Base-by-base conservation (phyloP, 1,140 invertebrate species). In the Solen grandis region DNA sequence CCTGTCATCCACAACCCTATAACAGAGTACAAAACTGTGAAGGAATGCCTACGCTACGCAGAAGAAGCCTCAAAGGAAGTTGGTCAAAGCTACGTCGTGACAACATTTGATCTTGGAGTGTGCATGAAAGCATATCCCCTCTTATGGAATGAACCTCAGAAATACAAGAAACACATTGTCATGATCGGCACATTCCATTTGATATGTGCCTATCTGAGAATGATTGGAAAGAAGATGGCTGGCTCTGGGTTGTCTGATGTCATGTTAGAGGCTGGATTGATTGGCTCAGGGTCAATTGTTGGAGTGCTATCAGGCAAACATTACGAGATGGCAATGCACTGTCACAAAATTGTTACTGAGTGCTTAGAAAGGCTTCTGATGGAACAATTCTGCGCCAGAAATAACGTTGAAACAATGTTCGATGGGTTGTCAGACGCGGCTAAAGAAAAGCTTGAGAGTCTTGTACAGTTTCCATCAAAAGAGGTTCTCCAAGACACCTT, bases 71-170 rank as follows among this genome's bases (percentile, higher is more conserved):
- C 73, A 27, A 52, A 50, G 52, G 60, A 84, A 50, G 75, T 87
- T 75, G 77, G 65, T 29, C 82, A 83, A 54, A 33, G 69, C 14
- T 85, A 84, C 50, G 81, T 75, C 5, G 25, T 83, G 19, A 78
- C 77, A 50, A 84, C 84, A 27, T 86, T 83, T 76, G 86, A 83
- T 62, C 55, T 84, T 19, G 82, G 84, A 3, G 82, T 82, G 16
- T 87, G 84, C 72, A 83, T 84, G 81, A 85, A 86, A 68, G 84
- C 84, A 10, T 73, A 72, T 33, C 83, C 83, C 1, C 16, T 88
- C n/a, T 31, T 84, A 41, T 83, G 79, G 85, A 84, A 83, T 33
- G n/a, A 70, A 19, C 65, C 78, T 31, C 19, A 50, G 0, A 73
- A 29, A 68, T 86, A 85, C 69, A 31, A 85, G 54, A 82, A 84